Evolutionary conservation across 2,797 vertebrate species (phyloP).

Genomic region (Manis javanica): DNA sequence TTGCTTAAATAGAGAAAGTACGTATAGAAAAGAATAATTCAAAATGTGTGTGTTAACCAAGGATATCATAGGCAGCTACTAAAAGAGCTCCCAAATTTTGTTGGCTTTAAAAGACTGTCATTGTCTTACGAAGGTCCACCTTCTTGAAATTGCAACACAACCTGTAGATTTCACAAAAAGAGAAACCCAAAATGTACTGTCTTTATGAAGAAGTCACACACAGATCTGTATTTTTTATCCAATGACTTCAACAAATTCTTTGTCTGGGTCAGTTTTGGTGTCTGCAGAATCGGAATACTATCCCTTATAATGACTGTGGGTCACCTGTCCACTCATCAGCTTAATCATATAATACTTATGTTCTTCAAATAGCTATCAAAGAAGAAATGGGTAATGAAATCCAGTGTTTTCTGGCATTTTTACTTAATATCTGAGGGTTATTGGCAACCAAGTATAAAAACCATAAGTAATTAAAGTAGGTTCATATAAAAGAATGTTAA

Average conservation of each 20-base stretch:
- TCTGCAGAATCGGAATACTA: background rate
- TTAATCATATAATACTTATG: background rate
- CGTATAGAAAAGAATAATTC: background rate
- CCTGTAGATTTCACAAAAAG: background rate
- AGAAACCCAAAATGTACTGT: background rate
- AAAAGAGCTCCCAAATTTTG: background rate
- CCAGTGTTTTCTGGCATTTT: background rate
- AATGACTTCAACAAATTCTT: background rate
- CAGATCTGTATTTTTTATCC: background rate
- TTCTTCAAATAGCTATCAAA: background rate
- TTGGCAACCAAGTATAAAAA: background rate
- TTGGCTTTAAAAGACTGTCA: background rate
- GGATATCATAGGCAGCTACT: background rate
- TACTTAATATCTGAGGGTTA: background rate
- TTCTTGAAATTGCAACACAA: background rate
- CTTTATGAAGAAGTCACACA: background rate
- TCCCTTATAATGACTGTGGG: background rate
- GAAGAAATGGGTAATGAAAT: background rate
- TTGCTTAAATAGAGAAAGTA: background rate
- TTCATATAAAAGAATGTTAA: background rate
- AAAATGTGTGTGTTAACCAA: background rate
- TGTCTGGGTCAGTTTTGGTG: background rate
- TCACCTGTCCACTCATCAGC: background rate
- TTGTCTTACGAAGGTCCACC: background rate
- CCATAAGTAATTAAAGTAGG: background rate